These are phyloP conservation scores for Stenolophus ochropezus DNA, from an alignment of 2,888 invertebrate genomes.

Conservation along the genomic window DNA sequence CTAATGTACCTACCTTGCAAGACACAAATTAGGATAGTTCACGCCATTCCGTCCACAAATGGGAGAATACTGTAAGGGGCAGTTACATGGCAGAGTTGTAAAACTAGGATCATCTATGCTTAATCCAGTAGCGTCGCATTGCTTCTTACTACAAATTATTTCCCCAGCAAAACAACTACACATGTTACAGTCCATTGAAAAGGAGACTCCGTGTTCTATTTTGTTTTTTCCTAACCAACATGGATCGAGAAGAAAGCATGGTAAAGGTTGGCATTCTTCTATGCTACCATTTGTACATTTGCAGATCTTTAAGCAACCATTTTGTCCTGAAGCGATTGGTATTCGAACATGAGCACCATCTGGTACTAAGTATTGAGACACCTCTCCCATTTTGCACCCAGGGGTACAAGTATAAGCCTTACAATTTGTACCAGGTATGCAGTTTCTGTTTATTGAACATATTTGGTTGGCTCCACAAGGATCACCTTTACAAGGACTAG, in stretches of 20 bases:
- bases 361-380: slow-evolving; percentile 86
- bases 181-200: slow-evolving; percentile 89
- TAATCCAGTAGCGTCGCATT: slow-evolving; percentile 73
- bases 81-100: slow-evolving; percentile 89
- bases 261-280: slow-evolving; percentile 85
- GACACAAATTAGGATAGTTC: slow-evolving; percentile 89
- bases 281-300: slow-evolving; percentile 82
- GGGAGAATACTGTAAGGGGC: slow-evolving; percentile 88
- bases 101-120: slow-evolving; percentile 72
- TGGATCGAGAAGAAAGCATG: slow-evolving; percentile 83
- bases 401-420: slow-evolving; percentile 76
- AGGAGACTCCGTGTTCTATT: slow-evolving; percentile 78
- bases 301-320: slow-evolving; percentile 87
- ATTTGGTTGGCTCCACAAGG: slow-evolving; percentile 85
- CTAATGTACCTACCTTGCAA: no score
- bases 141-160: slow-evolving; percentile 84
- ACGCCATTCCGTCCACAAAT: slow-evolving; percentile 87
- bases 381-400: slow-evolving; percentile 78
- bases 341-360: slow-evolving; percentile 87
- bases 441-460: slow-evolving; percentile 84
- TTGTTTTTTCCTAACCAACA: slow-evolving; percentile 82
- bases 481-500: slow-evolving; percentile 87
- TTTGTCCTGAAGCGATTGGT: slow-evolving; percentile 78
- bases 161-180: slow-evolving; percentile 92
- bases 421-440: slow-evolving; percentile 75